Conservation (phyloP, 2,888 invertebrate species). For the Cordylochernes scorpioides region DNA sequence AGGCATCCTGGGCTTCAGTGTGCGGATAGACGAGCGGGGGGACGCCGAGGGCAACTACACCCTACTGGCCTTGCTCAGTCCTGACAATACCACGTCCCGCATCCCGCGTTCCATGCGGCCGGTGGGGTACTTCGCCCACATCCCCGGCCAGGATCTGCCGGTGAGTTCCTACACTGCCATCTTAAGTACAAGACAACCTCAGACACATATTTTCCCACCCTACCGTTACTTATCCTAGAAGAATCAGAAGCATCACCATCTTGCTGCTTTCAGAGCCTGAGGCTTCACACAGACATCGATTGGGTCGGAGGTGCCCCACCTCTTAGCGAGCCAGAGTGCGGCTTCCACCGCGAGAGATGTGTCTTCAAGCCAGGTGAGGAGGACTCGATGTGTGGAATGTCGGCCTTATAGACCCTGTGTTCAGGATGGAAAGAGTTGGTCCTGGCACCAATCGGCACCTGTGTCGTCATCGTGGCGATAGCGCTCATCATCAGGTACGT, state of each 20-base stretch:
- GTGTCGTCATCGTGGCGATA: too few species aligned
- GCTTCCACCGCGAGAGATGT: slow-evolving; percentile 49
- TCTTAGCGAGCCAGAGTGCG: slow-evolving; percentile 49
- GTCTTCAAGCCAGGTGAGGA: slow-evolving; percentile 25
- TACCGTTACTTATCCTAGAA: too few species aligned
- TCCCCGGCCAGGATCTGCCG: slow-evolving; percentile 14
- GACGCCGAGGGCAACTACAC: slow-evolving; percentile 80
- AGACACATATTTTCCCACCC: too few species aligned
- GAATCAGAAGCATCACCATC: too few species aligned
- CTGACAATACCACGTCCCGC: neutral
- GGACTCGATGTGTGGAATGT: too few species aligned
- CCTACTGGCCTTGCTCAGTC: slow-evolving; percentile 36
- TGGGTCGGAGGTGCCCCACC: slow-evolving; percentile 54
- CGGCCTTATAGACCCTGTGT: too few species aligned
- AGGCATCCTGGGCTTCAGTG: slow-evolving; percentile 23
- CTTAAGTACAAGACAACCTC: too few species aligned
- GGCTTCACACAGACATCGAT: slow-evolving; percentile 27
- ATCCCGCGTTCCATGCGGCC: slow-evolving; percentile 26
- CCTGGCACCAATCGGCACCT: neutral
- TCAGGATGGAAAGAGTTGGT: too few species aligned
- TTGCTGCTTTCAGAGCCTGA: slow-evolving; percentile 9
- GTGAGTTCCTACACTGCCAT: slow-evolving; percentile 6
- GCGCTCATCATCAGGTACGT: too few species aligned
- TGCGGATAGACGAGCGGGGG: slow-evolving; percentile 53
- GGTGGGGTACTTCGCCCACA: slow-evolving; percentile 44